These are phyloP conservation scores for Oceanodroma tethys DNA, from an alignment of 2,113 vertebrate species.

Conservation along the genomic window DNA sequence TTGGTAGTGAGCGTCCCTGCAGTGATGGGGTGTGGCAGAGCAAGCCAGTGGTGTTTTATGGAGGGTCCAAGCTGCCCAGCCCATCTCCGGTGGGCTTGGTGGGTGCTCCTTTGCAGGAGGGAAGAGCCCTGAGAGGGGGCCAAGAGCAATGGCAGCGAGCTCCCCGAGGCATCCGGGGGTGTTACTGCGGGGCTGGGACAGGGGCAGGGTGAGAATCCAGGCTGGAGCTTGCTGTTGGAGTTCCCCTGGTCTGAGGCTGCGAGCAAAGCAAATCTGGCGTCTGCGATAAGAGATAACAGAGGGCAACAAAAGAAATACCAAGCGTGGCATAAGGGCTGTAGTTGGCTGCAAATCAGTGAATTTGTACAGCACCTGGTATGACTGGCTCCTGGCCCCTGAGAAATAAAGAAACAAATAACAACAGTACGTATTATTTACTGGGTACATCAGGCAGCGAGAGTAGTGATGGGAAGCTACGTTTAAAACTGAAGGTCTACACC, in stretches of 20 bases:
- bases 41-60: not conserved
- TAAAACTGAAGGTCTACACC: not conserved
- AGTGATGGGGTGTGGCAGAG: rapidly evolving
- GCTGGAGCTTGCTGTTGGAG: not conserved
- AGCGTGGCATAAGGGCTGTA: not conserved
- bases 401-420: not conserved
- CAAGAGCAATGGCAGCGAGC: rapidly evolving
- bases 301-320: not conserved
- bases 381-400: not conserved
- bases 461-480: rapidly evolving
- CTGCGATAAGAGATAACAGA: not conserved
- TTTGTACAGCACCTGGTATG: not conserved
- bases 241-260: not conserved
- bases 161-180: rapidly evolving
- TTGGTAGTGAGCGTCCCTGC: rapidly evolving
- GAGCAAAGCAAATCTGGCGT: not conserved
- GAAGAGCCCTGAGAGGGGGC: not conserved
- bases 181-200: not conserved
- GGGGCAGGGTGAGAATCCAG: not conserved
- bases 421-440: not conserved
- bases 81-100: not conserved
- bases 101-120: not conserved
- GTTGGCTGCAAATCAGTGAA: not conserved
- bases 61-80: not conserved
- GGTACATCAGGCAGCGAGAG: not conserved